A percentile compares a stretch with the other conserved stretches of the same genome.
phyloP scores from a whole-genome alignment of 1,140 invertebrate species.

The Agrypnia vestita region DNA sequence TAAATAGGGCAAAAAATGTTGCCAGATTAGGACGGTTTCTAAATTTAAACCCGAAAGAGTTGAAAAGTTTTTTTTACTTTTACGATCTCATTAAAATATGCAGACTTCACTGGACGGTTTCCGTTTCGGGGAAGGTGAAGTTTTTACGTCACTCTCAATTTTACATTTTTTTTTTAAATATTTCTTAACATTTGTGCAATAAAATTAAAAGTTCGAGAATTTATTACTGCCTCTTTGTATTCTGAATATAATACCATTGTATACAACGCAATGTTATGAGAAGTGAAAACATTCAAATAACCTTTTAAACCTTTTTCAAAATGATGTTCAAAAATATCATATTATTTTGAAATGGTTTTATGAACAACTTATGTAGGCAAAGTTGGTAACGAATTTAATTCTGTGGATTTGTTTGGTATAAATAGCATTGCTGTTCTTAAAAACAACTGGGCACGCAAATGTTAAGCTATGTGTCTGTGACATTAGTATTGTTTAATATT shows the following conservation, averaged over 20 bases:
- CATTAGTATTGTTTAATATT: too few relatives aligned
- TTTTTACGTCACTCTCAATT: slow-evolving; percentile 13
- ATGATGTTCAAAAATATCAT: too few relatives aligned
- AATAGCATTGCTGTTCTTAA: too few relatives aligned
- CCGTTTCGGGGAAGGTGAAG: slow-evolving; percentile 12
- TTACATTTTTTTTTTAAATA: background rate
- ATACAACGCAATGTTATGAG: background rate
- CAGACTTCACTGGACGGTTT: background rate
- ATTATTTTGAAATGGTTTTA: background rate
- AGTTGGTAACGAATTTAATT: background rate
- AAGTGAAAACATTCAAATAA: too few relatives aligned
- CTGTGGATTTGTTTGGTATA: too few relatives aligned
- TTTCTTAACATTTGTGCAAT: background rate
- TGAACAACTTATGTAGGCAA: background rate
- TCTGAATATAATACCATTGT: background rate
- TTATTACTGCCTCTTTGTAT: background rate
- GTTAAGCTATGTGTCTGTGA: too few relatives aligned
- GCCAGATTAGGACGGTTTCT: background rate
- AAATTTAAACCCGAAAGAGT: slow-evolving; percentile 6
- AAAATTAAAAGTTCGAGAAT: background rate
- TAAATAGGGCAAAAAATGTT: background rate
- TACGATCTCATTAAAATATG: slow-evolving; percentile 28
- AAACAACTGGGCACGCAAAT: too few relatives aligned
- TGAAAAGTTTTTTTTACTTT: slow-evolving; percentile 17
- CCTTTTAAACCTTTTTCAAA: too few relatives aligned